Percentiles rank a stretch among this genome's conserved stretches.
phyloP scores from a whole-genome alignment of 2,888 invertebrate species.

The Gortyna flavago region DNA sequence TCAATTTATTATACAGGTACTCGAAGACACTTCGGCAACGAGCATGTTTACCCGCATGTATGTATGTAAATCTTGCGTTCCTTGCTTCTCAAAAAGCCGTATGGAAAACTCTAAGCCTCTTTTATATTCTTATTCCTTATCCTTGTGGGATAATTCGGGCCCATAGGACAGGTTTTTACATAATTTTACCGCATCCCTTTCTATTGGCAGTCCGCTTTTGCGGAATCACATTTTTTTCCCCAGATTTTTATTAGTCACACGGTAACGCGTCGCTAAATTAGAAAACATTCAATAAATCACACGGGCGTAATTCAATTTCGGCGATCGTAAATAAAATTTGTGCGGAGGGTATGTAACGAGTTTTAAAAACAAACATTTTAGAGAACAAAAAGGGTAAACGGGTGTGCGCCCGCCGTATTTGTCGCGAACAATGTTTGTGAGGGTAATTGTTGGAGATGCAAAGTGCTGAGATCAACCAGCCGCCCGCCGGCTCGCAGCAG shows the following conservation, averaged over 20 bases:
- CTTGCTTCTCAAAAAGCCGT: slow-evolving; percentile 85
- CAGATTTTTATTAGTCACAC: slow-evolving; percentile 78
- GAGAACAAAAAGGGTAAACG: slow-evolving; percentile 82
- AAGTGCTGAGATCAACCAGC: slow-evolving; percentile 83
- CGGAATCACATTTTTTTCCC: slow-evolving; percentile 75
- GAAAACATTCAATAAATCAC: slow-evolving; percentile 87
- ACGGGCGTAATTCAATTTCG: slow-evolving; percentile 80
- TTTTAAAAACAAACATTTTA: slow-evolving; percentile 87
- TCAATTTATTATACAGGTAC: slow-evolving; percentile 89
- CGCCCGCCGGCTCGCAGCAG: slow-evolving; percentile 71
- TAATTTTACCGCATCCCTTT: slow-evolving; percentile 87
- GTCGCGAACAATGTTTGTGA: slow-evolving; percentile 80
- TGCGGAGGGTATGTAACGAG: slow-evolving; percentile 82
- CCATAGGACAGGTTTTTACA: slow-evolving; percentile 89
- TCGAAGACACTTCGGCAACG: slow-evolving; percentile 82
- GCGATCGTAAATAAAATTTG: slow-evolving; percentile 85
- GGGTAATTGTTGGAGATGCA: slow-evolving; percentile 88
- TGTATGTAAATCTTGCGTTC: slow-evolving; percentile 87
- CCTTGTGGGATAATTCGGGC: slow-evolving; percentile 88
- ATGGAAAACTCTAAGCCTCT: slow-evolving; percentile 88
- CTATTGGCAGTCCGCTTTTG: slow-evolving; percentile 75
- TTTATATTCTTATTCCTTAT: slow-evolving; percentile 89
- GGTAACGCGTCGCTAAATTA: slow-evolving; percentile 79
- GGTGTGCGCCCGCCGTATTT: slow-evolving; percentile 82
- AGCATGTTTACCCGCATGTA: slow-evolving; percentile 83